phyloP scores from a whole-genome alignment of 2,888 invertebrate species.

The Acrobasis consociella region DNA sequence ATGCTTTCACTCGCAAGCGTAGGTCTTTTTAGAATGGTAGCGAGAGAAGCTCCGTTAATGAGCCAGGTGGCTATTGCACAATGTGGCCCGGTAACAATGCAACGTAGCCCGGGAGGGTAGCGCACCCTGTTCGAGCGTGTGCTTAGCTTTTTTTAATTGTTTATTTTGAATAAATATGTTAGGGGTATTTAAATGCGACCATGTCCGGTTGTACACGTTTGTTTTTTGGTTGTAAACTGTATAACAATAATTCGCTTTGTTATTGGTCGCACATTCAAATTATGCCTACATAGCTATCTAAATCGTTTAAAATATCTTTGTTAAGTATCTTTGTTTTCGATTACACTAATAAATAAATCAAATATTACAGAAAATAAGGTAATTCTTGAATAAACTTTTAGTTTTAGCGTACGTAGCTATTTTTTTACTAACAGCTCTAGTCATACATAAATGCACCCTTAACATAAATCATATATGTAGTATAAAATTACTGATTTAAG shows the following conservation, averaged over 20 bases:
- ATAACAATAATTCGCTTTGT: not conserved
- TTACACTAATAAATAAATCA: too few relatives aligned
- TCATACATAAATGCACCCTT: too few relatives aligned
- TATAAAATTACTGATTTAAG: too few relatives aligned
- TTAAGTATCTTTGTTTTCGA: too few relatives aligned
- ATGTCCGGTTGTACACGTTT: conserved; percentile 14
- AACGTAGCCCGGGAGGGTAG: conserved; percentile 53
- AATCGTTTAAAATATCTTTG: too few relatives aligned
- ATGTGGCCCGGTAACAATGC: conserved; percentile 65
- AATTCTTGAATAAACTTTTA: too few relatives aligned
- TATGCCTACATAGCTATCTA: not conserved
- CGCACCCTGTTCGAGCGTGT: conserved; percentile 38
- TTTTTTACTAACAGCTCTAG: too few relatives aligned
- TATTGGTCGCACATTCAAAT: not conserved
- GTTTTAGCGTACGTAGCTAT: too few relatives aligned
- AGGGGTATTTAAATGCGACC: conserved; percentile 12
- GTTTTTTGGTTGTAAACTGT: conserved; percentile 7
- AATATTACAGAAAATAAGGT: too few relatives aligned
- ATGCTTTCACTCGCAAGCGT: conserved; percentile 21
- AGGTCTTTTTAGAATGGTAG: conserved; percentile 43
- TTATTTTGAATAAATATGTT: conserved; percentile 7
- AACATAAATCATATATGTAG: too few relatives aligned
- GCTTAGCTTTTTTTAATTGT: conserved; percentile 35
- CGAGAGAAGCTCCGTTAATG: conserved; percentile 59
- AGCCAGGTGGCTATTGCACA: conserved; percentile 75